Evolutionary conservation across 2,113 vertebrate species (phyloP), one percentile per base, ranked within the genome.

Genomic region (Oreochromis spilurus): DNA sequence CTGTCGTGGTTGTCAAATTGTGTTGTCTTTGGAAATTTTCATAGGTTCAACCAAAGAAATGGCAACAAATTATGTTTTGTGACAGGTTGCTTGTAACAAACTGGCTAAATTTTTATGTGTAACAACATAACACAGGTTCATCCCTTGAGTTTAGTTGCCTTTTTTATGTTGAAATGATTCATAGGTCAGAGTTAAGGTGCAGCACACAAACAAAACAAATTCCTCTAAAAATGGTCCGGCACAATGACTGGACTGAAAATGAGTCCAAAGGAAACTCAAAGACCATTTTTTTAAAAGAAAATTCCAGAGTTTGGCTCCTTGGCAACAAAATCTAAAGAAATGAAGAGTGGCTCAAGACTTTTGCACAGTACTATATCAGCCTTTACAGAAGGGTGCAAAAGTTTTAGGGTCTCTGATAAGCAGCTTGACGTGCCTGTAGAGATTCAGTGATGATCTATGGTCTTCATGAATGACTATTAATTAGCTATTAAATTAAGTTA

Each of bases 191-290:
- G 29, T 60, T 60, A 19, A 60, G 5, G 9, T 60, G 26, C 58
- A 60, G 13, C 58, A 60, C 26, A 60, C 1, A 67, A 38, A n/a
- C 5, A 36, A 7, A 67, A 3, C 1, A 12, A n/a, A 0, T 38
- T 38, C 31, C 10, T 38, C 34, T 67, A 0, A 67, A 21, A 45
- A 67, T 8, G 60, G 60, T 24, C 0, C 0, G 0, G 36, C 36
- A 0, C 19, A 43, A 14, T 13, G 0, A 40, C 2, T 40, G 36
- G 21, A 43, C 12, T 43, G 12, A 70, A 70, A 70, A 70, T 16
- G 12, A 43, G n/a, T 24, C n/a, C 3, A 43, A 43, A 26, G 38
- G 13, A 70, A 70, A 21, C 0, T 70, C 65, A 60, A 70, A 14
- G 36, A 14, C 11, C 19, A 0, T 21, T 38, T 36, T 60, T 21